Conservation (phyloP, 2,888 invertebrate genomes). For the Cephalotes varians region DNA sequence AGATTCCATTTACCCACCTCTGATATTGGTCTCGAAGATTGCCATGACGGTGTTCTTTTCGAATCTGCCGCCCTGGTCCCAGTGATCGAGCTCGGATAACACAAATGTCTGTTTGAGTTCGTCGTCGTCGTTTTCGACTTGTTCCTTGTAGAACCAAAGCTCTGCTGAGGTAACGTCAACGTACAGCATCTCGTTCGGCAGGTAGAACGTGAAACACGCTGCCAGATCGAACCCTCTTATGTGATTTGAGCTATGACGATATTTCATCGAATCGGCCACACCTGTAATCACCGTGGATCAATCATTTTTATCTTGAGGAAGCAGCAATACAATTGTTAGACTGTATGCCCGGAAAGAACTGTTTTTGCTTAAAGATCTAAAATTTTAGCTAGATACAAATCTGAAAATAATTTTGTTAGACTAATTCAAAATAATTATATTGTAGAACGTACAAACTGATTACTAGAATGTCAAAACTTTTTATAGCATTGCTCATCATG, state of each 20-base stretch:
- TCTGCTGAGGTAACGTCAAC: slow-evolving; percentile 92
- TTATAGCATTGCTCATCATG: too few relatives aligned
- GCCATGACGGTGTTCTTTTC: slow-evolving; percentile 93
- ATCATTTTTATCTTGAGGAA: slow-evolving; percentile 9
- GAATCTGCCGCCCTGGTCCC: slow-evolving; percentile 90
- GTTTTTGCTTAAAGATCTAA: too few relatives aligned
- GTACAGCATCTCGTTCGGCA: slow-evolving; percentile 91
- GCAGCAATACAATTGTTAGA: not conserved
- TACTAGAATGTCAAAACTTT: too few relatives aligned
- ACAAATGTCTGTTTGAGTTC: slow-evolving; percentile 91
- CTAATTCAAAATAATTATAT: too few relatives aligned
- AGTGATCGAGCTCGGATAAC: slow-evolving; percentile 92
- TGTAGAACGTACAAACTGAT: too few relatives aligned
- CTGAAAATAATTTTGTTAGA: too few relatives aligned
- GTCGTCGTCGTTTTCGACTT: slow-evolving; percentile 88
- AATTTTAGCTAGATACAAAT: too few relatives aligned
- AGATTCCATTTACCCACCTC: slow-evolving; percentile 85
- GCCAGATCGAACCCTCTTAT: slow-evolving; percentile 87
- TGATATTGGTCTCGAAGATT: slow-evolving; percentile 91
- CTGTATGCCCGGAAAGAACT: too few relatives aligned
- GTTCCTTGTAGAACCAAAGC: slow-evolving; percentile 93
- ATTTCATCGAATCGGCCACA: slow-evolving; percentile 86
- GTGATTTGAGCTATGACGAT: slow-evolving; percentile 82
- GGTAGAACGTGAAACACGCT: slow-evolving; percentile 92
- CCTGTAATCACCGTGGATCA: slow-evolving; percentile 83